A percentile compares a stretch with the other conserved stretches of the same genome.
Evolutionary conservation across 1,140 invertebrate genomes (phyloP).

Genomic region (Melitaea cinxia): DNA sequence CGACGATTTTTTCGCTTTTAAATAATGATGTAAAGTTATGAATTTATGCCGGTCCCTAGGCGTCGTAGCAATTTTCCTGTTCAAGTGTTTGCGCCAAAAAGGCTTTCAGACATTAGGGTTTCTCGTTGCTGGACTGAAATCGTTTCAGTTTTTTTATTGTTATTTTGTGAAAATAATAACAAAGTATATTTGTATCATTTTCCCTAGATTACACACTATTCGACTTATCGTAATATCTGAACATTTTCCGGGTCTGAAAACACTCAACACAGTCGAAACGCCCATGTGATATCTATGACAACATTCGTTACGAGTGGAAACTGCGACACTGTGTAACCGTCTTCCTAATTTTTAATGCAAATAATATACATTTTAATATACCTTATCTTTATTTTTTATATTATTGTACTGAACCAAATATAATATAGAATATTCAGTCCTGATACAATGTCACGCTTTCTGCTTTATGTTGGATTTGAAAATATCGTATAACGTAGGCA

Average conservation of each 20-base stretch:
- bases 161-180: neutral
- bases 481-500: constrained; percentile 48
- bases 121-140: constrained; percentile 9
- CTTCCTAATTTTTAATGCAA: no score
- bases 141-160: neutral
- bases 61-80: constrained; percentile 59
- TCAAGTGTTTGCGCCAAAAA: constrained; percentile 48
- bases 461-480: constrained; percentile 40
- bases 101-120: constrained; percentile 42
- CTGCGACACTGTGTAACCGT: no score
- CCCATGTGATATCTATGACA: no score
- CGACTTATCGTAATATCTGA: no score
- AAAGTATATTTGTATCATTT: no score
- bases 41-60: constrained; percentile 57
- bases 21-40: constrained; percentile 65
- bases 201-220: no score
- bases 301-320: no score
- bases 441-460: constrained; percentile 12
- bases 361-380: no score
- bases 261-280: no score
- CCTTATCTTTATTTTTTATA: no score
- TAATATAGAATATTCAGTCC: neutral
- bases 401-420: neutral
- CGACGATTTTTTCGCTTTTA: constrained; percentile 50
- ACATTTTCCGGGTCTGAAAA: no score